phyloP scores from a whole-genome alignment of 53 echinoderm and acorn worm genomes.

The Paracentrotus lividus region DNA sequence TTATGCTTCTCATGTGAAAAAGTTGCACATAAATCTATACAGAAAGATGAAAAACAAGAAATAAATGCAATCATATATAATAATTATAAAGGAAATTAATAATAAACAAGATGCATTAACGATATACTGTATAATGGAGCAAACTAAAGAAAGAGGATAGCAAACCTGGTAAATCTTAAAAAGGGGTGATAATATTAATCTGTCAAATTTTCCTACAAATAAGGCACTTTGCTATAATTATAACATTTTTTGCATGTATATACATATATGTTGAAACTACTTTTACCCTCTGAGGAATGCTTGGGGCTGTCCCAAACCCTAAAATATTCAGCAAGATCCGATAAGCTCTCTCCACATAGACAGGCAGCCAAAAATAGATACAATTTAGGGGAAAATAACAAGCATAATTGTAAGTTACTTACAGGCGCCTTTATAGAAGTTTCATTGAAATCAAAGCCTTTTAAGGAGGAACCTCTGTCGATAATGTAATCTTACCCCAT shows the following conservation, averaged over 20 bases:
- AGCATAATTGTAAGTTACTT: background rate
- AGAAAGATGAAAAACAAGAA: no score
- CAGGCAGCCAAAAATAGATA: background rate
- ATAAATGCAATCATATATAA: no score
- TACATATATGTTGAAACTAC: background rate
- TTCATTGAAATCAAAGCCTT: background rate
- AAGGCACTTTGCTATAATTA: no score
- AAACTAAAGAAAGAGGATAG: no score
- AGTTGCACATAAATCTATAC: no score
- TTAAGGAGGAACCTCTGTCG: background rate
- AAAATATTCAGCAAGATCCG: background rate
- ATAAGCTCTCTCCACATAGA: background rate
- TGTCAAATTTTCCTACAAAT: no score
- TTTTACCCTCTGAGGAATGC: background rate
- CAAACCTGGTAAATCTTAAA: no score
- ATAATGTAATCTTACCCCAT: constrained; percentile 10
- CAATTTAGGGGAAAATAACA: background rate
- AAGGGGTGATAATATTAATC: no score
- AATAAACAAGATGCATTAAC: no score
- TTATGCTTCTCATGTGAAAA: no score
- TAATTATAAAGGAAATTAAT: no score
- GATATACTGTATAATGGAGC: no score
- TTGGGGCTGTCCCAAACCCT: constrained; percentile 7
- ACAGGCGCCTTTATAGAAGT: background rate
- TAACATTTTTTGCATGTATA: background rate